Evolutionary conservation across 2,113 vertebrate species (phyloP).

Genomic region (Nycticryphes semicollaris): DNA sequence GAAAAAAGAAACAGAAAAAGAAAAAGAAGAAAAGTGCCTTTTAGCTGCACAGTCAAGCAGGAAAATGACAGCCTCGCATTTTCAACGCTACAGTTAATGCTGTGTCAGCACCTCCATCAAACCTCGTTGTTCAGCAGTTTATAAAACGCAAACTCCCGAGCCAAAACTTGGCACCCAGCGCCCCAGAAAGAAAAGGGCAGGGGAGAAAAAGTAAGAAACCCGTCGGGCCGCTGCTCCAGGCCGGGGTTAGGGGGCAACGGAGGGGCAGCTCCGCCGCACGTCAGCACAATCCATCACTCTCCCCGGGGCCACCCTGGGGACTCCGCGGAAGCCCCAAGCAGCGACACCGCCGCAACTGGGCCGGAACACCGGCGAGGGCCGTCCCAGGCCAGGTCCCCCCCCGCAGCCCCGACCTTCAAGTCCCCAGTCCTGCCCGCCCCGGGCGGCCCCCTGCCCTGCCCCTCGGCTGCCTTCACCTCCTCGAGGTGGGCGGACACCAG

Average conservation of each 20-base stretch:
- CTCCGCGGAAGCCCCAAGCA: neutral
- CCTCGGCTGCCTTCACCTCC: constrained; percentile 64
- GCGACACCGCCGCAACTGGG: neutral
- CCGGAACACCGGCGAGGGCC: too few relatives aligned
- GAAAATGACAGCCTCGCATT: constrained; percentile 74
- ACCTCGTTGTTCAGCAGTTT: constrained; percentile 61
- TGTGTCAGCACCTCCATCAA: constrained; percentile 71
- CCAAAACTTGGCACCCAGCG: constrained; percentile 43
- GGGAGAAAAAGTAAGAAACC: neutral
- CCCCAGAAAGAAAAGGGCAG: neutral
- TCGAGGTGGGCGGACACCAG: constrained; percentile 70
- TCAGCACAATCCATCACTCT: neutral
- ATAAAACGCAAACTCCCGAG: constrained; percentile 53
- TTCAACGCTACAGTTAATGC: constrained; percentile 67
- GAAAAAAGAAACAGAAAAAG: neutral
- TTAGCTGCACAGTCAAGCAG: constrained; percentile 50
- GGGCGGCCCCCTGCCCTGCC: neutral
- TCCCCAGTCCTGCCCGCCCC: neutral
- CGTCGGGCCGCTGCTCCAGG: neutral
- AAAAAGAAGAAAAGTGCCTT: constrained; percentile 4
- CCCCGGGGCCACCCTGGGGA: neutral
- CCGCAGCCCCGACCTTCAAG: neutral
- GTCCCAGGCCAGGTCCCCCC: too few relatives aligned
- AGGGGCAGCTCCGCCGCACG: neutral
- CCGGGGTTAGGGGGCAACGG: neutral